phyloP scores from a whole-genome alignment of 1,140 invertebrate genomes.

The Sycophaga agraensis region DNA sequence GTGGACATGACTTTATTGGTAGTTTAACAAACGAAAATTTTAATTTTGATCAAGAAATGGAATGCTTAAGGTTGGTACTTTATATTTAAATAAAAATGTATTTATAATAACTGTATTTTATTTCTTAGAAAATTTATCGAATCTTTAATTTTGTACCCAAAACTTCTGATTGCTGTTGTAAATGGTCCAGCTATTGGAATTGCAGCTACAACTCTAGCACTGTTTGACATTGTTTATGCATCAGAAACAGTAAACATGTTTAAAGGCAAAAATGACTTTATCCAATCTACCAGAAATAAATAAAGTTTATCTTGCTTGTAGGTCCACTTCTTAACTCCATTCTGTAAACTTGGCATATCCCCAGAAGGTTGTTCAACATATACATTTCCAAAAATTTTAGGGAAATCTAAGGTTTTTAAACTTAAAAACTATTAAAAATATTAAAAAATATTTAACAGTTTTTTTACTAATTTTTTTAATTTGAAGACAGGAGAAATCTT shows the following conservation, averaged over 20 bases:
- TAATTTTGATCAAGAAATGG: neutral
- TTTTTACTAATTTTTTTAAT: too few relatives aligned
- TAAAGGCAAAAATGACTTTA: slow-evolving; percentile 32
- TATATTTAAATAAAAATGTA: neutral
- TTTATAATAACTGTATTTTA: neutral
- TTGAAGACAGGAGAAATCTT: slow-evolving; percentile 77
- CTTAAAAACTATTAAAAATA: neutral
- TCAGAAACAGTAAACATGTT: slow-evolving; percentile 68
- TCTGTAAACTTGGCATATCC: slow-evolving; percentile 75
- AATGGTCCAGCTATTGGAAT: slow-evolving; percentile 96
- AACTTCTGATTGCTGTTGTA: slow-evolving; percentile 83
- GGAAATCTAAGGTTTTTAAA: slow-evolving; percentile 66
- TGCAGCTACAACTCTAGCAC: slow-evolving; percentile 75
- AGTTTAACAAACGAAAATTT: neutral
- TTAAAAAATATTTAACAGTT: neutral
- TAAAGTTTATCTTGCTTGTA: slow-evolving; percentile 40
- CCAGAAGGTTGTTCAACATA: slow-evolving; percentile 85
- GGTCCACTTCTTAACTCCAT: slow-evolving; percentile 87
- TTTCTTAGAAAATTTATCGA: slow-evolving; percentile 68
- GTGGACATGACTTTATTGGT: slow-evolving; percentile 81
- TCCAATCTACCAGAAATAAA: neutral
- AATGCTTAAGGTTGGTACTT: neutral
- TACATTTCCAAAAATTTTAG: slow-evolving; percentile 81
- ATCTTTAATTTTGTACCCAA: slow-evolving; percentile 84
- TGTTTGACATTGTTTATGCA: slow-evolving; percentile 89